Percentiles rank a stretch among this genome's conserved stretches.
These are phyloP conservation scores for Hirtodrosophila cameraria DNA, from an alignment of 2,888 invertebrate species.

Conservation along the genomic window DNA sequence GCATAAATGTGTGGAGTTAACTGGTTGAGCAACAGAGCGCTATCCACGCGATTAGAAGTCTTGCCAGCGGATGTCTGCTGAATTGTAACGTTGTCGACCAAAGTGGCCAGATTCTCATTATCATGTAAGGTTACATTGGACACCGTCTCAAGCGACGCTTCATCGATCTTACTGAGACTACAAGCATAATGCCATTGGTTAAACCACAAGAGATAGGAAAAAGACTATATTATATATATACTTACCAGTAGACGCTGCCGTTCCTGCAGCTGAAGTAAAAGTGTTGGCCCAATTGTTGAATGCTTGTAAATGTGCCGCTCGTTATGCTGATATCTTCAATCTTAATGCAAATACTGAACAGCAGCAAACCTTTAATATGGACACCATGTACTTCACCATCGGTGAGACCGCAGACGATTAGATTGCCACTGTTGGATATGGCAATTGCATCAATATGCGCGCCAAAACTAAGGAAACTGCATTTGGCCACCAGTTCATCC, in stretches of 20 bases:
- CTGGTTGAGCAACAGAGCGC: slow-evolving; percentile 48
- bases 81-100: slow-evolving; percentile 75
- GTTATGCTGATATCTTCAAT: slow-evolving; percentile 74
- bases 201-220: accelerated
- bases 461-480: slow-evolving; percentile 79
- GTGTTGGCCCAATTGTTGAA: slow-evolving; percentile 68
- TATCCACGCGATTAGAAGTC: slow-evolving; percentile 51
- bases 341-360: slow-evolving; percentile 80
- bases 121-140: slow-evolving; percentile 73
- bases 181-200: background rate
- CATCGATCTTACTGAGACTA: slow-evolving; percentile 80
- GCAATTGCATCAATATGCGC: slow-evolving; percentile 79
- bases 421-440: slow-evolving; percentile 80
- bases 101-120: slow-evolving; percentile 70
- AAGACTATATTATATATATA: background rate
- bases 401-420: slow-evolving; percentile 81
- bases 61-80: slow-evolving; percentile 58
- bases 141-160: slow-evolving; percentile 67
- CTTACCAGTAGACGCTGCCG: slow-evolving; percentile 82
- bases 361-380: slow-evolving; percentile 79
- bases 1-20: slow-evolving; percentile 25
- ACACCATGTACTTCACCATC: slow-evolving; percentile 83
- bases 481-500: slow-evolving; percentile 81
- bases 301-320: slow-evolving; percentile 72
- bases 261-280: slow-evolving; percentile 80